Conservation (phyloP, 2,113 vertebrate species). For the Barnardius zonarius region DNA sequence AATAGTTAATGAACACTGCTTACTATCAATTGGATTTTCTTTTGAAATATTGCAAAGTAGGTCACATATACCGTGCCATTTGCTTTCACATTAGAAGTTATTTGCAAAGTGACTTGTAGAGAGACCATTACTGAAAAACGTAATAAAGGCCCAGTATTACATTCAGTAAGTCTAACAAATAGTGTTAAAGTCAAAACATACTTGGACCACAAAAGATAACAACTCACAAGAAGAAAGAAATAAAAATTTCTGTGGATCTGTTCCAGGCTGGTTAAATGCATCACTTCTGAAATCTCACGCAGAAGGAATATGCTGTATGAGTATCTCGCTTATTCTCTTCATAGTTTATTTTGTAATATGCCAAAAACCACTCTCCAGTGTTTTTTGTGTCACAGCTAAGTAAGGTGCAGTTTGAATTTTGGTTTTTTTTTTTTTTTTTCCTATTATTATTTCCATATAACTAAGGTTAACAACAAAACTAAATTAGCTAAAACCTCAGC, state of each 20-base stretch:
- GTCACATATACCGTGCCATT: background rate
- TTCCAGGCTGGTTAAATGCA: background rate
- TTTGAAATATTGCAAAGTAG: conserved; percentile 18
- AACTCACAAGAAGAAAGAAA: background rate
- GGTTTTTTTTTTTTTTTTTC: background rate
- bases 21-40: conserved; percentile 2
- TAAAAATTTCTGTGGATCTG: background rate
- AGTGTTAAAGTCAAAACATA: background rate
- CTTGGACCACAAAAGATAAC: background rate
- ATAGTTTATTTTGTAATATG: background rate
- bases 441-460: background rate
- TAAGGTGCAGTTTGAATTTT: background rate
- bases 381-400: background rate
- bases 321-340: background rate
- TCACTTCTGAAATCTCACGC: background rate
- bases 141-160: background rate
- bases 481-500: background rate
- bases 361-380: background rate
- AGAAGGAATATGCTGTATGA: background rate
- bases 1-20: background rate
- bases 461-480: background rate
- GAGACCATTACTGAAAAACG: background rate
- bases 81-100: conserved; percentile 1
- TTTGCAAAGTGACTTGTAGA: background rate
- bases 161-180: background rate